Percentiles rank a stretch among this genome's conserved stretches.
Conservation (phyloP, 1,140 invertebrate species). For the Drosophila murphyi region DNA sequence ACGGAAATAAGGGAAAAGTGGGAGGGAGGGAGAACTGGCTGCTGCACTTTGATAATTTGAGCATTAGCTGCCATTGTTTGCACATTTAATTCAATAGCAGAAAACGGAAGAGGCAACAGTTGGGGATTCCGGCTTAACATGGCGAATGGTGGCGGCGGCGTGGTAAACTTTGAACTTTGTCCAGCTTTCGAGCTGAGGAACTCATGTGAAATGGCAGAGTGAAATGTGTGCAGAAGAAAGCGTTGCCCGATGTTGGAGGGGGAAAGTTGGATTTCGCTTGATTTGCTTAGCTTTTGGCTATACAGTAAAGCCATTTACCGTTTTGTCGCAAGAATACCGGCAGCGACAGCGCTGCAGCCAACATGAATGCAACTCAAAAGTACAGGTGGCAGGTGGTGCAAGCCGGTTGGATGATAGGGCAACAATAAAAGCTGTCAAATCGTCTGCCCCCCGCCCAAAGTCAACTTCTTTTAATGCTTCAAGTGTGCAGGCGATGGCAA, state of each 20-base stretch:
- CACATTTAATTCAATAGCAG: conserved; percentile 34
- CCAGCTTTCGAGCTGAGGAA: conserved; percentile 9
- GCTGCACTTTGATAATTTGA: conserved; percentile 59
- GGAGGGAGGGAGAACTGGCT: conserved; percentile 22
- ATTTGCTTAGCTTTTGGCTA: conserved; percentile 66
- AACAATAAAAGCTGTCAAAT: conserved; percentile 48
- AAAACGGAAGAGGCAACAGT: background rate
- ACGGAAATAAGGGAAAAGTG: conserved; percentile 23
- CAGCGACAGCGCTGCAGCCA: conserved; percentile 30
- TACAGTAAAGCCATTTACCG: conserved; percentile 73
- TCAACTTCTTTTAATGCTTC: conserved; percentile 35
- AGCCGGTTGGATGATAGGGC: background rate
- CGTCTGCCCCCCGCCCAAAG: conserved; percentile 23
- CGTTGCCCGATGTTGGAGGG: conserved; percentile 23
- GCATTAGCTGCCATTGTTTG: conserved; percentile 47
- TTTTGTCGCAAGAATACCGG: conserved; percentile 47
- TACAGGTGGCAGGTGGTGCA: background rate
- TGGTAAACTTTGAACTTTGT: conserved; percentile 21
- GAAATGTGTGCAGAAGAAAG: background rate
- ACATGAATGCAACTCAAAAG: conserved; percentile 62
- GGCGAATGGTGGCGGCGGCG: conserved; percentile 16
- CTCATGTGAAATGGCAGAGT: conserved; percentile 13
- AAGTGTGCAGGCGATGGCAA: conserved; percentile 30
- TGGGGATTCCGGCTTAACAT: background rate
- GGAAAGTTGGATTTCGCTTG: conserved; percentile 38